Percentiles rank a stretch among this genome's conserved stretches.
Conservation (phyloP, 2,888 invertebrate species). For the Phragmatobia fuliginosa region DNA sequence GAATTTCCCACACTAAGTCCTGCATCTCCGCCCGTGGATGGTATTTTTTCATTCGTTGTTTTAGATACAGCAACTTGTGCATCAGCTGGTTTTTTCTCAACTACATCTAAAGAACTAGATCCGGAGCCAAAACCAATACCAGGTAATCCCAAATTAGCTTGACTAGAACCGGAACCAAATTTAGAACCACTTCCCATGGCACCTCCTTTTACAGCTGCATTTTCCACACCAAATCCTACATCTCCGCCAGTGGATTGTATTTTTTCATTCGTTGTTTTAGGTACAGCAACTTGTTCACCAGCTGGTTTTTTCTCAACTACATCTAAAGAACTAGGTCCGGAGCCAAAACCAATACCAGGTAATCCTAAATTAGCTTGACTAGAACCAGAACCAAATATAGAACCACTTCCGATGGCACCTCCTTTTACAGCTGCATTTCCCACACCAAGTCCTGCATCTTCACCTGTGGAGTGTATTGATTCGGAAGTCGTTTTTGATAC, state of each 20-base stretch:
- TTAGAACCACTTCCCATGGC: not conserved
- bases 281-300: not conserved
- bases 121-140: not conserved
- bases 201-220: not conserved
- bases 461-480: not conserved
- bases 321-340: not conserved
- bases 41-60: not conserved
- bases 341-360: not conserved
- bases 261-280: not conserved
- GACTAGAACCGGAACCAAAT: not conserved
- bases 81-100: no score
- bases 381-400: not conserved
- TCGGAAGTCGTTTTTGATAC: not conserved
- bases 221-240: constrained; percentile 65
- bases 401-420: not conserved
- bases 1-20: constrained; percentile 60
- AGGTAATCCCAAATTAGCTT: not conserved
- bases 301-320: no score
- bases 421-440: not conserved
- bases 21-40: constrained; percentile 47
- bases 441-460: constrained; percentile 65
- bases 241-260: not conserved
- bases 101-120: not conserved
- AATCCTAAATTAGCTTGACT: no score
- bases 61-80: not conserved